Conservation (phyloP, 2,113 vertebrate species). For the Brachypodius melanocephalos region DNA sequence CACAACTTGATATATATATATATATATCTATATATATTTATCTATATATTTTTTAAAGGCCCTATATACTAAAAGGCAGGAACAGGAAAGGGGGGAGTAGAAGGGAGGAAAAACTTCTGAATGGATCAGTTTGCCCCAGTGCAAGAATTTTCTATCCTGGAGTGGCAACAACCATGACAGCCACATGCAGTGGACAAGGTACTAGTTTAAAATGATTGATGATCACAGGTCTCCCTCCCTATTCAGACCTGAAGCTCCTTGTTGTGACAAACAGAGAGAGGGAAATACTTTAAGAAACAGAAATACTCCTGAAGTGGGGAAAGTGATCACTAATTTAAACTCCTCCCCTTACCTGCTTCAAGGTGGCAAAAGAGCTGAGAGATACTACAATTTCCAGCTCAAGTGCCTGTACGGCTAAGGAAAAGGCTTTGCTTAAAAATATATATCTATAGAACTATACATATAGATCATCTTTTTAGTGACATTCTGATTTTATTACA, state of each 20-base stretch:
- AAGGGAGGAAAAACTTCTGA: neutral
- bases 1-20: conserved; percentile 17
- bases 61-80: conserved; percentile 28
- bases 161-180: neutral
- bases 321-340: neutral
- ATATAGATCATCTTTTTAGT: conserved; percentile 53
- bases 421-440: conserved; percentile 64
- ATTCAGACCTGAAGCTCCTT: neutral
- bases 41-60: conserved; percentile 51
- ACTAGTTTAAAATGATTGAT: neutral
- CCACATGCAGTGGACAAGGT: neutral
- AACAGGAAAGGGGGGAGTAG: neutral
- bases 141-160: neutral
- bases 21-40: conserved; percentile 29
- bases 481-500: conserved; percentile 46
- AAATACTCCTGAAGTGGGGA: conserved; percentile 6
- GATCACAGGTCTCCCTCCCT: neutral
- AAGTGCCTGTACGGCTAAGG: neutral
- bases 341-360: conserved; percentile 9
- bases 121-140: conserved; percentile 15
- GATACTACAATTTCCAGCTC: neutral
- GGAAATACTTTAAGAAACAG: neutral
- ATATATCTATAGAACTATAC: conserved; percentile 69
- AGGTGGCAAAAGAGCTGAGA: conserved; percentile 7
- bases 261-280: neutral